These are phyloP conservation scores for Cinara cedri DNA, from an alignment of 2,888 invertebrate genomes.

Conservation along the genomic window DNA sequence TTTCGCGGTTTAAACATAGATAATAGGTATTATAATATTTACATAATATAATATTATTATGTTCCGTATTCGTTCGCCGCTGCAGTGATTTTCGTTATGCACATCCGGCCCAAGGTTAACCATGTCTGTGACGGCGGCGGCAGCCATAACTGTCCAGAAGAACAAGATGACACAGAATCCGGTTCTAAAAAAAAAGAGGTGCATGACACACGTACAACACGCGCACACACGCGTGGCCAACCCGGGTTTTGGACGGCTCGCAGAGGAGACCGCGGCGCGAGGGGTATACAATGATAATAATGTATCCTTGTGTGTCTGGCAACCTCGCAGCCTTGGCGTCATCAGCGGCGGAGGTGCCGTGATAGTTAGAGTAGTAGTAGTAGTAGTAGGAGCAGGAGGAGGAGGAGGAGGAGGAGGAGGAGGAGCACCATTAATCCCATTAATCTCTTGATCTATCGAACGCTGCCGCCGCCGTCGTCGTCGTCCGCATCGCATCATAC, in stretches of 20 bases:
- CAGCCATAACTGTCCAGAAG: slow-evolving; percentile 37
- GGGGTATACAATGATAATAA: background rate
- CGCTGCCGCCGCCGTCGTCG: slow-evolving; percentile 5
- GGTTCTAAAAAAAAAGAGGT: slow-evolving; percentile 40
- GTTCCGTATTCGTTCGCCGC: background rate
- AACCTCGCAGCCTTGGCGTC: slow-evolving; percentile 44
- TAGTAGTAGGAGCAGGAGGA: background rate
- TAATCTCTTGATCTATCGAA: slow-evolving; percentile 46
- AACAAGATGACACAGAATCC: slow-evolving; percentile 55
- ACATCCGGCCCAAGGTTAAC: slow-evolving; percentile 44
- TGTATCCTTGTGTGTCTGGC: slow-evolving; percentile 19
- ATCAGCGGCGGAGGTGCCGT: background rate
- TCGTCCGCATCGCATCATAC: background rate
- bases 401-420: background rate
- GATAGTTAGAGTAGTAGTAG: background rate
- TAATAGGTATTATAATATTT: background rate
- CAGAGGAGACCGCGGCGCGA: background rate
- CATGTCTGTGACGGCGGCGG: slow-evolving; percentile 26
- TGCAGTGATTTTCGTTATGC: slow-evolving; percentile 29
- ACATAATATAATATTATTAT: background rate
- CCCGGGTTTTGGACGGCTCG: background rate
- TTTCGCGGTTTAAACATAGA: background rate
- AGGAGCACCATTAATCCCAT: slow-evolving; percentile 38
- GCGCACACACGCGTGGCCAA: background rate
- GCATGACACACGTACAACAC: background rate